Evolutionary conservation across 1,140 invertebrate genomes (phyloP).

Genomic region (Drosophila orena): DNA sequence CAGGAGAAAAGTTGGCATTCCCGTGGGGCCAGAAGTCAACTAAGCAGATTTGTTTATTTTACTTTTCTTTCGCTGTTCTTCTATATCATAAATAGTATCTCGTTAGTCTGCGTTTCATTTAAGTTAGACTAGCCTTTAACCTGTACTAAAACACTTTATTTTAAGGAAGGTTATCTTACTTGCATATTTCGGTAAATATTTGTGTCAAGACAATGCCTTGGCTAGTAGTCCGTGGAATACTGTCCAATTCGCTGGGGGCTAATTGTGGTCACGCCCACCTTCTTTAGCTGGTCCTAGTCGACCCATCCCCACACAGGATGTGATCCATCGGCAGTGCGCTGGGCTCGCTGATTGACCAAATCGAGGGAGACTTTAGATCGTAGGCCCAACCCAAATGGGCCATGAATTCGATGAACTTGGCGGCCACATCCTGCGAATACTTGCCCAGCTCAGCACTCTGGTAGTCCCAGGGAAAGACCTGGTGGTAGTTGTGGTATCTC

Average conservation of each 20-base stretch:
- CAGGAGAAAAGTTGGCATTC: not conserved
- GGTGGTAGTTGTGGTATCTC: conserved; percentile 1
- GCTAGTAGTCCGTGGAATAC: too few relatives aligned
- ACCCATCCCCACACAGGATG: not conserved
- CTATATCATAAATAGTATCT: not conserved
- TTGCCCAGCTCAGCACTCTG: not conserved
- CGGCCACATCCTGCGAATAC: not conserved
- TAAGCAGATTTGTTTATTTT: conserved; percentile 11
- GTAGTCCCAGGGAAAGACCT: conserved; percentile 1
- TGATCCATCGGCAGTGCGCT: not conserved
- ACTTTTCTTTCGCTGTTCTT: not conserved
- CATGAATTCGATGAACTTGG: not conserved
- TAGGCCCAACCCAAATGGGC: not conserved
- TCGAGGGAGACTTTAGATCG: not conserved
- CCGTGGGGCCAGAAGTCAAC: conserved; percentile 5
- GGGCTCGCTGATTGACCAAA: not conserved
- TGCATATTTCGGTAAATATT: too few relatives aligned
- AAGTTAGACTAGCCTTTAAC: too few relatives aligned
- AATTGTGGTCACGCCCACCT: not conserved
- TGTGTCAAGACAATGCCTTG: not conserved
- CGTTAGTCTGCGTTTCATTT: too few relatives aligned
- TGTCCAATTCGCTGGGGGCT: not conserved
- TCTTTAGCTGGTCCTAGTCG: not conserved
- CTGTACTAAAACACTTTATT: too few relatives aligned
- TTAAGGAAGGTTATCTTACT: too few relatives aligned